Conservation (phyloP, 2,797 vertebrate genomes). For the Pogonophryne albipinna region DNA sequence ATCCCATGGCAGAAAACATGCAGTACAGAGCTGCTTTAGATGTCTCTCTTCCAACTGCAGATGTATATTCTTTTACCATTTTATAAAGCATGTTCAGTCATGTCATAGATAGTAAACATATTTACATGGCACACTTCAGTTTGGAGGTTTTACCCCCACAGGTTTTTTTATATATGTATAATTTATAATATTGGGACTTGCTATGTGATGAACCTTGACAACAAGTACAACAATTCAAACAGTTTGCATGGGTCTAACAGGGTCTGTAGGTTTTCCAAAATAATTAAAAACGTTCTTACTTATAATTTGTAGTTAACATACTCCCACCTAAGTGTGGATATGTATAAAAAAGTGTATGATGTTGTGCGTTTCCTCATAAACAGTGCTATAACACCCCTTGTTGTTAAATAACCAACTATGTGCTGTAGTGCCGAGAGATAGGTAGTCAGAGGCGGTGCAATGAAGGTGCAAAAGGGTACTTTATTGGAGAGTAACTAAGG, state of each 20-base stretch:
- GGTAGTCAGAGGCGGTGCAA: no score
- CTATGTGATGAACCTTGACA: conserved; percentile 41
- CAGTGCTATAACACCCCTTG: background rate
- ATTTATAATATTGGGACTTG: conserved; percentile 44
- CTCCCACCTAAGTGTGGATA: background rate
- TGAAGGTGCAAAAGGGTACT: no score
- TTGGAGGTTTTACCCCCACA: conserved; percentile 14
- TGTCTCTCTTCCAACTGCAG: background rate
- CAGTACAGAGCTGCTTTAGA: conserved; percentile 2
- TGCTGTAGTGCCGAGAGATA: no score
- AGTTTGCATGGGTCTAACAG: conserved; percentile 15
- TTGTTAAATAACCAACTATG: no score
- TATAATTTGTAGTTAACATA: background rate
- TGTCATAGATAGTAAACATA: conserved; percentile 21
- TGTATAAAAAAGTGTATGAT: conserved; percentile 8
- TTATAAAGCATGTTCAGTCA: conserved; percentile 5
- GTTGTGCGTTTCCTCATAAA: background rate
- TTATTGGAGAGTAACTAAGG: no score
- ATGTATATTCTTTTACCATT: conserved; percentile 6
- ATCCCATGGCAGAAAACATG: conserved; percentile 16
- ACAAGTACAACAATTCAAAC: conserved; percentile 57
- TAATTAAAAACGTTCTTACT: conserved; percentile 9
- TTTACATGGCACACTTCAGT: conserved; percentile 19
- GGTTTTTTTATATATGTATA: conserved; percentile 32
- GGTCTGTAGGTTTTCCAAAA: conserved; percentile 23